Evolutionary conservation across 2,797 vertebrate species (phyloP).

Genomic region (Choloepus didactylus): DNA sequence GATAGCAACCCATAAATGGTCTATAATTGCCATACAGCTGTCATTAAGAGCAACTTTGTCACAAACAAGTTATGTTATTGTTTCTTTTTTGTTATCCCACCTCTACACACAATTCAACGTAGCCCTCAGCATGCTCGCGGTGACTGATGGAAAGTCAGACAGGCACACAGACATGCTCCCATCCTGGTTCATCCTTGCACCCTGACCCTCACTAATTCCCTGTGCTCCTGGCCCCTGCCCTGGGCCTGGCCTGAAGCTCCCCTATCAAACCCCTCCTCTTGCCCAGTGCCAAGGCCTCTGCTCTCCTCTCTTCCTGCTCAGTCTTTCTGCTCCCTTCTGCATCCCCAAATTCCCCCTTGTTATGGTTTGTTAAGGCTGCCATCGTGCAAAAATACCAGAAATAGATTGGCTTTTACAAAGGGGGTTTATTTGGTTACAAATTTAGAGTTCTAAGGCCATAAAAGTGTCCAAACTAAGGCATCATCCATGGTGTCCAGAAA

Average conservation of each 20-base stretch:
- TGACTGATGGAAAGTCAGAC: neutral
- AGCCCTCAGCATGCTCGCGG: neutral
- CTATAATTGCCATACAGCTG: neutral
- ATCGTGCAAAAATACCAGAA: no score
- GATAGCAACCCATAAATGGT: no score
- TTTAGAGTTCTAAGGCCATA: no score
- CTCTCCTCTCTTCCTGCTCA: neutral
- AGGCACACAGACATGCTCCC: fast-evolving
- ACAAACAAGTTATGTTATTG: neutral
- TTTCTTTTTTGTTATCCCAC: neutral
- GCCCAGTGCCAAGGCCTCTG: no score
- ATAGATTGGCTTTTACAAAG: no score
- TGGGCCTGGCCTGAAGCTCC: neutral
- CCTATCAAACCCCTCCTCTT: neutral
- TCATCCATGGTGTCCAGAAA: no score
- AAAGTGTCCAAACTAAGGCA: no score
- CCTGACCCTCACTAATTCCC: neutral
- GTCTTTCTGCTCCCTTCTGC: neutral
- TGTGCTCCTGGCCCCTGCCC: neutral
- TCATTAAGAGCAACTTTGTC: neutral
- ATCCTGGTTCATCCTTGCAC: neutral
- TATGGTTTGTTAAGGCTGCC: no score
- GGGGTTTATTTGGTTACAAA: no score
- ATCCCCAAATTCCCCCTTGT: no score
- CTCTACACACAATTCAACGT: neutral